Evolutionary conservation across 1,140 invertebrate species (phyloP), one percentile per base, ranked within the genome.

Genomic region (Tribolium castaneum): DNA sequence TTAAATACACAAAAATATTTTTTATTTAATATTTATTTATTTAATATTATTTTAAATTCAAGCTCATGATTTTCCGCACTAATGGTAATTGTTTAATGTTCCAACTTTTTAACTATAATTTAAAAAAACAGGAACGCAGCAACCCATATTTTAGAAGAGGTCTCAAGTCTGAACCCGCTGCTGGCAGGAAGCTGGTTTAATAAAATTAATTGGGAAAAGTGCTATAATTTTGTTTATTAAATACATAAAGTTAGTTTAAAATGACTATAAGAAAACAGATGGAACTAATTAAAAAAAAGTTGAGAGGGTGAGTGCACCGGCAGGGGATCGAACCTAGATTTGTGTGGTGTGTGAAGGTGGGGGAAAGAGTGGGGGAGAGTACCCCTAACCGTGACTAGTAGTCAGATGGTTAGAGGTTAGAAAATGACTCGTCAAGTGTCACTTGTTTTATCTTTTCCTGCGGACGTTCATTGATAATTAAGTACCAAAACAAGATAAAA

Each of bases 401-500:
- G 34, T 7, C 9, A 39, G 39, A 45, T 30, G 39, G 39, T 45
- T 45, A 9, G 39, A 45, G 25, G 39, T 45, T 45, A 45, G 39
- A 9, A 45, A 45, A 45, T 39, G 34, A 39, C 34, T 39, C 34
- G 14, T 9, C 12, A 13, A 54, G 52, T 54, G 52, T 19, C 50
- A 51, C 50, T 13, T 51, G 14, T 51, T 51, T 51, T 54, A 16
- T 54, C 52, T 54, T 54, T 54, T 54, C 22, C 22, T 54, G 1
- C 22, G 52, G 52, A 54, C 7, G 13, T 54, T 12, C 14, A 54
- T 12, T 34, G 3, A 66, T n/a, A 66, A 66, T 1, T 66, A 66
- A 22, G 34, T 22, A 30, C 13, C 16, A 19, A 59, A 19, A 70
- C 66, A 34, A 70, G 66, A 70, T 70, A 45, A 49, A 45, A 19